These are phyloP conservation scores for Cheilosia vulpina DNA, from an alignment of 2,888 invertebrate species.

Conservation along the genomic window DNA sequence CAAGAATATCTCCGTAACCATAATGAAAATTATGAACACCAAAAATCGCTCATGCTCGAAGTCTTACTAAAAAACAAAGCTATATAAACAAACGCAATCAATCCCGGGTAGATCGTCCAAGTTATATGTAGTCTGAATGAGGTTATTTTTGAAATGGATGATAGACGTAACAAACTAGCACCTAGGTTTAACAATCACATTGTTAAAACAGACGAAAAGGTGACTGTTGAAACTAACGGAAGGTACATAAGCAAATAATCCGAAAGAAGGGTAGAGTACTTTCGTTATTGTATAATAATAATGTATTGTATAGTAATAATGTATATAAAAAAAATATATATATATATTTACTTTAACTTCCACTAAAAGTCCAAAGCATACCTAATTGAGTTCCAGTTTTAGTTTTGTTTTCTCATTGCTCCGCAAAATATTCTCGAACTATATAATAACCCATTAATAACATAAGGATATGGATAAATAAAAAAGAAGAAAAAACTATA, in stretches of 20 bases:
- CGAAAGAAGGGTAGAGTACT: too few relatives aligned
- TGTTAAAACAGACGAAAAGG: neutral
- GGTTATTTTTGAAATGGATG: conserved; percentile 3
- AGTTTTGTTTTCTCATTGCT: too few relatives aligned
- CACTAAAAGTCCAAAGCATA: too few relatives aligned
- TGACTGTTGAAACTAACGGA: conserved; percentile 5
- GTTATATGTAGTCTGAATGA: neutral
- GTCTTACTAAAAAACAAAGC: conserved; percentile 26
- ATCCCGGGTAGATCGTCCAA: neutral
- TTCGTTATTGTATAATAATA: too few relatives aligned
- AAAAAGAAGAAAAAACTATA: too few relatives aligned
- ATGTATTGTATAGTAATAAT: too few relatives aligned
- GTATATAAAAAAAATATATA: too few relatives aligned
- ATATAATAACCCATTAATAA: too few relatives aligned
- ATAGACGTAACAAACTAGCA: conserved; percentile 11
- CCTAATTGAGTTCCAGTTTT: too few relatives aligned
- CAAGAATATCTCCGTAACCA: conserved; percentile 3
- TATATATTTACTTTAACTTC: too few relatives aligned
- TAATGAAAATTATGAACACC: conserved; percentile 31
- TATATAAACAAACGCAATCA: conserved; percentile 58
- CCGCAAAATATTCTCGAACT: too few relatives aligned
- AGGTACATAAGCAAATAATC: neutral
- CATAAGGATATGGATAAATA: too few relatives aligned
- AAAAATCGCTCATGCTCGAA: conserved; percentile 43
- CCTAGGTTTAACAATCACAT: conserved; percentile 3